Base-by-base conservation (phyloP, 1,140 invertebrate species). In the Brachionus sp. region DNA sequence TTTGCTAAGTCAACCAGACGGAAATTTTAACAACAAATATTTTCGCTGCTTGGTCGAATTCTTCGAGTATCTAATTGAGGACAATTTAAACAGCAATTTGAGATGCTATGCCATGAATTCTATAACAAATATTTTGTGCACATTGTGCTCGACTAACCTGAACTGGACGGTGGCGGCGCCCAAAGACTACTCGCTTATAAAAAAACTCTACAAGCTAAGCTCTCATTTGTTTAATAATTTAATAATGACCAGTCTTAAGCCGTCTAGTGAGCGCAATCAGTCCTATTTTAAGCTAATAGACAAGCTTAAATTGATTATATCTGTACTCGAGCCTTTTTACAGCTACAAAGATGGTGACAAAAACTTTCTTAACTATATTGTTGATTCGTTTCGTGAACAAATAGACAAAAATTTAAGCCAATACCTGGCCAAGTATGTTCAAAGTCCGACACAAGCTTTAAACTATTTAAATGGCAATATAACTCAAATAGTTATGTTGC, bases 1-100 rank as follows among this genome's bases (percentile, higher is more conserved):
- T 53, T 19, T 78, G 1, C 16, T 78, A 5, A 78, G 46, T 42
- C n/a, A 42, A 42, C 50, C 77, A 13, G 77, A 80, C 25, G 77
- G 77, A 33, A 80, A 80, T 25, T 62, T 80, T 9, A 80, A 44
- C 39, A 80, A 80, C 50, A 80, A 80, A 44, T 80, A 80, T 10
- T 57, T 80, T 7, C 23, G 25, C 0, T 23, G n/a, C 13, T 13
- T 80, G 35, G 16, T 80, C 13, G 50, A 80, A 13, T 62, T 39
- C 7, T 80, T 80, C 12, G 77, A 80, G 29, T 66, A 42, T 33
- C 12, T 80, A 42, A 80, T 80, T 13, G 77, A 80, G 7, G 77
- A 80, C 6, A 53, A 50, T 37, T 23, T 53, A 7, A 23, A 62
- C 39, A 37, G 75, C n/a, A 25, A 78, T 29, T 62, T 57, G 16